A percentile compares a stretch with the other conserved stretches of the same genome.
Evolutionary conservation across 2,113 vertebrate species (phyloP).

Genomic region (Arizona elegans): DNA sequence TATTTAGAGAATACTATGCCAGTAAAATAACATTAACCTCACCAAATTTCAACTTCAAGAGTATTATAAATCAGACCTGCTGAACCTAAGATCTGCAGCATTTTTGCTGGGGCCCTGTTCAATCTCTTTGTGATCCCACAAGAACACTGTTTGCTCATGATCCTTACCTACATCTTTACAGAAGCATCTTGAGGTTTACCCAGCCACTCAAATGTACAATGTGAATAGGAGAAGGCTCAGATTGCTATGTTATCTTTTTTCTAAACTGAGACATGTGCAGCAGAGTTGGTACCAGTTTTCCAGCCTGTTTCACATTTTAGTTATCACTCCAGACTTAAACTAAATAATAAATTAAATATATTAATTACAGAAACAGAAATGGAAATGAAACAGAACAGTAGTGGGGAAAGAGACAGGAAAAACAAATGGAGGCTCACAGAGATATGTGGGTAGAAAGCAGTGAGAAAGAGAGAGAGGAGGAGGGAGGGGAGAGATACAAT

Average conservation of each 20-base stretch:
- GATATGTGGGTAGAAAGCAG: not conserved
- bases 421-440: not conserved
- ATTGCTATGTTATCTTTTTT: not conserved
- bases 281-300: not conserved
- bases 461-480: not conserved
- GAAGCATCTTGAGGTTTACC: not conserved
- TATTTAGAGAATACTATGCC: conserved; percentile 15
- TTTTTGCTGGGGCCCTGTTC: not conserved
- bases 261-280: not conserved
- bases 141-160: not conserved
- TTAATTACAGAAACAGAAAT: not conserved
- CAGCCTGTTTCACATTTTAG: not conserved
- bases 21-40: conserved; percentile 10
- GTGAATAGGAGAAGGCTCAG: not conserved
- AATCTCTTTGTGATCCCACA: not conserved
- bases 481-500: not conserved
- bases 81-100: not conserved
- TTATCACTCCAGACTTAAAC: not conserved
- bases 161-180: not conserved
- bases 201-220: not conserved
- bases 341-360: not conserved
- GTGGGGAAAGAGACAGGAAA: not conserved
- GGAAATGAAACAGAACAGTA: not conserved
- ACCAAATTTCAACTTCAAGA: not conserved
- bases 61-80: not conserved